A percentile compares a stretch with the other conserved stretches of the same genome.
Evolutionary conservation across 1,140 invertebrate genomes (phyloP).

Genomic region (Pogonomyrmex barbatus): DNA sequence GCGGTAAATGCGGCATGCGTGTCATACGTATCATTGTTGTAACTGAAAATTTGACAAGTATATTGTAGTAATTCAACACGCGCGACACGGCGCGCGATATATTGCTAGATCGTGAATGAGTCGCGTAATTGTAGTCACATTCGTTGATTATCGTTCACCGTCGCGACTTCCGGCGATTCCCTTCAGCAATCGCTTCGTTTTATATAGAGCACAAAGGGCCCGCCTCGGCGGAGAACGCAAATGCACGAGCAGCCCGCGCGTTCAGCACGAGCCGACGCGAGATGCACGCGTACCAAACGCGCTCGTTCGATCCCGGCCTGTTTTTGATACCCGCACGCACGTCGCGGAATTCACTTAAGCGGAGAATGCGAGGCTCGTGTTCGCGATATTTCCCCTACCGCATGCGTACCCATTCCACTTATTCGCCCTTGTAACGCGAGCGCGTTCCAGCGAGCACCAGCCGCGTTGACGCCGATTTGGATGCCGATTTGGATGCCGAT

Average conservation of each 20-base stretch:
- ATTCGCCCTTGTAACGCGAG: slow-evolving; percentile 48
- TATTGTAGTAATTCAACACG: not conserved
- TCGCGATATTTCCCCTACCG: slow-evolving; percentile 69
- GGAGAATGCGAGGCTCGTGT: slow-evolving; percentile 81
- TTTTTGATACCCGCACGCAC: slow-evolving; percentile 75
- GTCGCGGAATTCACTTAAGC: slow-evolving; percentile 83
- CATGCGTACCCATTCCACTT: slow-evolving; percentile 44
- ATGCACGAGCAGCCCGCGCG: slow-evolving; percentile 52
- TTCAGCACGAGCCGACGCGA: slow-evolving; percentile 14
- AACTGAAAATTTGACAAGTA: slow-evolving; percentile 30
- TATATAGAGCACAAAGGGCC: slow-evolving; percentile 68
- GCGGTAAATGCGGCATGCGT: not conserved
- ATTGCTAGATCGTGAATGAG: not conserved
- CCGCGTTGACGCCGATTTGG: slow-evolving; percentile 65
- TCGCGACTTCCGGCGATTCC: slow-evolving; percentile 56
- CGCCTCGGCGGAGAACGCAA: slow-evolving; percentile 13
- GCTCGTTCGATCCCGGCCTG: slow-evolving; percentile 48
- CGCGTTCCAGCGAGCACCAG: slow-evolving; percentile 32
- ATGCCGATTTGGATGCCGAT: slow-evolving; percentile 72
- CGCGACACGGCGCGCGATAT: not conserved
- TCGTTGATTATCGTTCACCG: slow-evolving; percentile 9
- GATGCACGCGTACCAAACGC: slow-evolving; percentile 58
- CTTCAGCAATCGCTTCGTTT: slow-evolving; percentile 59
- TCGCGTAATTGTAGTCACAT: slow-evolving; percentile 6
- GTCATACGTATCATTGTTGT: slow-evolving; percentile 2